Percentiles rank a stretch among this genome's conserved stretches.
phyloP scores from a whole-genome alignment of 1,140 invertebrate genomes.

The Megalopta genalis region DNA sequence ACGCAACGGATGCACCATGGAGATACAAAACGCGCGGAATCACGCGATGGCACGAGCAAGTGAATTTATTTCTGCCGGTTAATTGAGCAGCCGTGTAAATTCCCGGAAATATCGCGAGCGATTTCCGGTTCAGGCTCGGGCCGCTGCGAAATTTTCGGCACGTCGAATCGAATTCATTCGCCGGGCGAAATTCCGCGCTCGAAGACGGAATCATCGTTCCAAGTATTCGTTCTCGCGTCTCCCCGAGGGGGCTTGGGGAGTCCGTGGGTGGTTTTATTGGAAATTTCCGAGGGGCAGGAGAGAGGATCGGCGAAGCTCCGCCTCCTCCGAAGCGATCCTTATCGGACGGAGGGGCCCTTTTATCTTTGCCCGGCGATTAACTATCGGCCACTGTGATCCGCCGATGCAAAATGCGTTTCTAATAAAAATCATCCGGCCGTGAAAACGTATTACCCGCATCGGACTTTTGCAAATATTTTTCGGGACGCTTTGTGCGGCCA shows the following conservation, averaged over 20 bases:
- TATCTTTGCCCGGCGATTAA: constrained; percentile 7
- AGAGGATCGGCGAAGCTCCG: background rate
- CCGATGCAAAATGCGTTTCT: background rate
- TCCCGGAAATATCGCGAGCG: background rate
- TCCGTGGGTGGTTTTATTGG: background rate
- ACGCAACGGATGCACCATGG: too few species aligned
- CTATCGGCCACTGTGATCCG: background rate
- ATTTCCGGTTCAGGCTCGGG: too few species aligned
- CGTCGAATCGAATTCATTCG: too few species aligned
- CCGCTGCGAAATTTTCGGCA: too few species aligned
- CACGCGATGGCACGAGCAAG: too few species aligned
- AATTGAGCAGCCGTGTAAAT: background rate
- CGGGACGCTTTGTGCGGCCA: too few species aligned
- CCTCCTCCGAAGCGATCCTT: constrained; percentile 5
- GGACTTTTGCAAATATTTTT: background rate
- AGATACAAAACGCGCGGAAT: too few species aligned
- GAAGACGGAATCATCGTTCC: background rate
- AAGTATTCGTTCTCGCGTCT: constrained; percentile 4
- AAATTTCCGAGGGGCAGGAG: background rate
- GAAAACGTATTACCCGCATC: background rate
- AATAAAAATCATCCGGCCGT: background rate
- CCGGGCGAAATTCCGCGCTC: too few species aligned
- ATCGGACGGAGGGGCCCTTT: background rate
- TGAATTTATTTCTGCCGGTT: too few species aligned
- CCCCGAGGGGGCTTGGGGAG: background rate